Percentiles rank a stretch among this genome's conserved stretches.
Evolutionary conservation across 2,113 vertebrate species (phyloP).

Genomic region (Riparia riparia): DNA sequence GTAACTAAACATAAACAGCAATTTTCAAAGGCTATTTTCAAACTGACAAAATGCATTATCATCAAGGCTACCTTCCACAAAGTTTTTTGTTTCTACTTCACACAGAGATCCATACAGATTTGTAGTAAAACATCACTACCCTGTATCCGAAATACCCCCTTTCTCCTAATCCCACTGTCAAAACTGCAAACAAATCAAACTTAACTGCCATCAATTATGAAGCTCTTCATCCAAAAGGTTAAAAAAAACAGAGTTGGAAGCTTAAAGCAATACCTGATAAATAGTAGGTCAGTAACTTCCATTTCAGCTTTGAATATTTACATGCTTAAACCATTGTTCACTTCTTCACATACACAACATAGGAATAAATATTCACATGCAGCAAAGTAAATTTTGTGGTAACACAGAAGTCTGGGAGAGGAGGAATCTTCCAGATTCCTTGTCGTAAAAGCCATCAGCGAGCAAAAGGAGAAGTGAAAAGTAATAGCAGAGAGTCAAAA

Average conservation of each 20-base stretch:
- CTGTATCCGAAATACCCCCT: not conserved
- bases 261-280: not conserved
- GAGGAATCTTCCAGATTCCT: not conserved
- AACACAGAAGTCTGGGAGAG: not conserved
- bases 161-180: not conserved
- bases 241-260: not conserved
- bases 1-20: not conserved
- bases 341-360: not conserved
- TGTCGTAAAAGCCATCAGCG: not conserved
- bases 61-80: not conserved
- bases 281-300: not conserved
- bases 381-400: not conserved
- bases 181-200: not conserved
- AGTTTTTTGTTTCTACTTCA: not conserved
- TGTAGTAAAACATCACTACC: not conserved
- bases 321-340: not conserved
- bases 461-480: conserved; percentile 21
- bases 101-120: not conserved
- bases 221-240: not conserved
- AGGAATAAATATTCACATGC: not conserved
- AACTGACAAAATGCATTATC: not conserved
- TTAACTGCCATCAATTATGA: not conserved
- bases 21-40: not conserved
- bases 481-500: not conserved
- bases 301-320: not conserved